Conservation (phyloP, 2,888 invertebrate species). For the Bellardia pandia region DNA sequence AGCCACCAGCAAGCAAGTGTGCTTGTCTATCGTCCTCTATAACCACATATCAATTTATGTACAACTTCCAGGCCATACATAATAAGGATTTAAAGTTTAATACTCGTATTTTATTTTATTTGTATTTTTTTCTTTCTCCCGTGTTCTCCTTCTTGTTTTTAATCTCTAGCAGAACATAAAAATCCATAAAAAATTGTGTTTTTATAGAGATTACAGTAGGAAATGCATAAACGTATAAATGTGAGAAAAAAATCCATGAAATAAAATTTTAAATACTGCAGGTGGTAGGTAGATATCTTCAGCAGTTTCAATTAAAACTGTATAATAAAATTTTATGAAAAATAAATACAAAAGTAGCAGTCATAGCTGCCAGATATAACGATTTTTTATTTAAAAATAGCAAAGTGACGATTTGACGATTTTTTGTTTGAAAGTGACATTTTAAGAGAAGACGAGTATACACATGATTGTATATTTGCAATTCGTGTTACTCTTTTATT, state of each 20-base stretch:
- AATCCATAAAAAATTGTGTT: slow-evolving; percentile 26
- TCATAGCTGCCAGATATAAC: no score
- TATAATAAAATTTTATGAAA: slow-evolving; percentile 52
- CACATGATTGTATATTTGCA: no score
- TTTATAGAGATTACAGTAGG: slow-evolving; percentile 38
- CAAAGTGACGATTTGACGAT: no score
- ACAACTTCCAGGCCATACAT: slow-evolving; percentile 63
- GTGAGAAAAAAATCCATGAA: not conserved
- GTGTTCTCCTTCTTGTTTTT: slow-evolving; percentile 31
- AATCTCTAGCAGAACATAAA: slow-evolving; percentile 61
- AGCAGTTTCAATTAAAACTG: slow-evolving; percentile 68
- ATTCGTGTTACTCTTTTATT: no score
- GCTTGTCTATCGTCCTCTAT: slow-evolving; percentile 21
- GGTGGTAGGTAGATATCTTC: slow-evolving; percentile 62
- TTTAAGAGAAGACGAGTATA: no score
- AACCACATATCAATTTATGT: slow-evolving; percentile 66
- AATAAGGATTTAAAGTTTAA: slow-evolving; percentile 59
- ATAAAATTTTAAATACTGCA: slow-evolving; percentile 40
- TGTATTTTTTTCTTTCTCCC: not conserved
- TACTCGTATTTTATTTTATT: not conserved
- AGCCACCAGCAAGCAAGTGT: not conserved
- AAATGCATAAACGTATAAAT: not conserved
- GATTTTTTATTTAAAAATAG: no score
- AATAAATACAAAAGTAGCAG: slow-evolving; percentile 8
- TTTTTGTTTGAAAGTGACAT: no score